Base-by-base conservation (phyloP, 2,113 vertebrate genomes). In the Hemichromis elongatus region DNA sequence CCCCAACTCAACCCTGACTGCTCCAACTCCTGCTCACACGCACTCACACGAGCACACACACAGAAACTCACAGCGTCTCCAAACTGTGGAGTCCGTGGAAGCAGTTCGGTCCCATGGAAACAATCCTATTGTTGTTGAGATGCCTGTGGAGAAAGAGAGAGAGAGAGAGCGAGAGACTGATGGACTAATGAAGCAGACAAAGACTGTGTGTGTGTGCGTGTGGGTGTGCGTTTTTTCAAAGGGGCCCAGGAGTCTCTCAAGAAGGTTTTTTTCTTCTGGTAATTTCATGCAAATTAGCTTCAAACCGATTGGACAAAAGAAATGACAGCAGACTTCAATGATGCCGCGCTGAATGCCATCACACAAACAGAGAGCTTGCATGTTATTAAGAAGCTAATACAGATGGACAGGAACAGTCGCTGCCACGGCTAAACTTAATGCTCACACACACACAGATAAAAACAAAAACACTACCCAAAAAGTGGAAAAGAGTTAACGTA, bases 121-220 rank as follows among this genome's bases (percentile, higher is more conserved):
- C 96, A 93, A 98, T 97, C 86, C 93, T 96, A 96, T 98, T 98
- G 96, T 98, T 98, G 93, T 98, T 97, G 77, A 98, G 97, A 93
- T 98, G 97, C 93, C 98, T 98, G 96, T 53, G 90, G 87, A 93
- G 93, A 94, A 91, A 94, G 54, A 85, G 94, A 91, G 87, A 93
- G 93, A 94, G 92, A 94, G 54, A 85, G 94, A 91, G 89, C 2
- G 16, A 75, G 45, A 75, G 70, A 92, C 86, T 89, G 91, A 94
- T 92, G 89, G 90, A 89, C 90, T 94, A 92, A 93, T 94, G 92
- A 91, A 92, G 88, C 89, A 85, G 80, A 92, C 90, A 89, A 90
- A 86, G 73, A 79, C 55, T 78, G 83, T 53, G 87, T 86, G 88
- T 80, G 84, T 84, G 59, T 88, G 84, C 78, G 88, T 79, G 90